Percentiles rank a stretch among this genome's conserved stretches.
These are phyloP conservation scores for Poecilobothrus nobilitatus DNA, from an alignment of 2,888 invertebrate species.

Conservation along the genomic window DNA sequence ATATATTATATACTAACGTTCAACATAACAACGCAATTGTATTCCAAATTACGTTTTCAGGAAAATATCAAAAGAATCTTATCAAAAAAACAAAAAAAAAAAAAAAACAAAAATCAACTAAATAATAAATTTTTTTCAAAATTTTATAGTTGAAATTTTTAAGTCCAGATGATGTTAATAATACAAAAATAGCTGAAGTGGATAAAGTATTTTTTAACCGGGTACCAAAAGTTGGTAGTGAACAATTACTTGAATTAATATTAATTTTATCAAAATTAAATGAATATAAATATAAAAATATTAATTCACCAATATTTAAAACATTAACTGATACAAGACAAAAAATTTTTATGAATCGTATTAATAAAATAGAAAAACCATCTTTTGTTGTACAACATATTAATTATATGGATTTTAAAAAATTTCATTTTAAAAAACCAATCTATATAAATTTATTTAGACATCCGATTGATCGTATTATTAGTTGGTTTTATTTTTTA, in stretches of 20 bases:
- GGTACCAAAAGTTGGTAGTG: slow-evolving; percentile 39
- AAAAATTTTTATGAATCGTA: slow-evolving; percentile 32
- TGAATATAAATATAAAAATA: slow-evolving; percentile 29
- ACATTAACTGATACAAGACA: slow-evolving; percentile 29
- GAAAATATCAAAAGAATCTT: too few relatives aligned
- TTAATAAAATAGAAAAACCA: slow-evolving; percentile 33
- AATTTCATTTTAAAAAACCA: slow-evolving; percentile 63
- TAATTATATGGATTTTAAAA: slow-evolving; percentile 37
- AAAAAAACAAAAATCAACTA: too few relatives aligned
- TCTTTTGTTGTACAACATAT: slow-evolving; percentile 35
- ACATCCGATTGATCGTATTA: slow-evolving; percentile 81
- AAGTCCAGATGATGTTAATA: slow-evolving; percentile 64
- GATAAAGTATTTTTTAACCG: slow-evolving; percentile 58
- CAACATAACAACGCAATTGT: too few relatives aligned
- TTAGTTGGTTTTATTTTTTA: slow-evolving; percentile 87
- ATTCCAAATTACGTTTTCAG: too few relatives aligned
- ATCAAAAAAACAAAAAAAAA: too few relatives aligned
- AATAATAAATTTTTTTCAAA: too few relatives aligned
- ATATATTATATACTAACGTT: too few relatives aligned
- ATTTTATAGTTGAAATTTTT: slow-evolving; percentile 48
- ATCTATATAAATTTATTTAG: slow-evolving; percentile 85
- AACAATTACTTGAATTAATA: slow-evolving; percentile 35
- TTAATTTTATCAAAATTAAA: slow-evolving; percentile 32
- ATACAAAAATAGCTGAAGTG: slow-evolving; percentile 63
- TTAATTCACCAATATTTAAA: slow-evolving; percentile 34